Conservation (phyloP, 92 coral and sea anemone genomes). For the Epizoanthus illoricatus region DNA sequence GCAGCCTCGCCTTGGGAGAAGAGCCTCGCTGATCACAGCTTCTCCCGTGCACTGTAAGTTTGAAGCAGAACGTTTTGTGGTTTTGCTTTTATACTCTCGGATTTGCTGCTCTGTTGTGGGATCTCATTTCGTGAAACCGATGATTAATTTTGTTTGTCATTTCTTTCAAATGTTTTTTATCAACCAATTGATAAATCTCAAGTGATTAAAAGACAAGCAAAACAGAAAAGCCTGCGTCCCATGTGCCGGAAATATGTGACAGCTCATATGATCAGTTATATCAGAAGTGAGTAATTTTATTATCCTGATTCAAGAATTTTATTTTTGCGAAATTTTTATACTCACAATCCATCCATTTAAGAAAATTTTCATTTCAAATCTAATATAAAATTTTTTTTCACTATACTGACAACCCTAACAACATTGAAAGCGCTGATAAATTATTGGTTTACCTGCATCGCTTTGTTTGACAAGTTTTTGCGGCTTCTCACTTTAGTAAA, state of each 20-base stretch:
- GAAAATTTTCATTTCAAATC: background rate
- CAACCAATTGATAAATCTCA: background rate
- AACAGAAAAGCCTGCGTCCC: conserved; percentile 2
- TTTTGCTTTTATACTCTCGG: conserved; percentile 46
- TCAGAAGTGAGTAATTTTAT: background rate
- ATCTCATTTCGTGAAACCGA: conserved; percentile 6
- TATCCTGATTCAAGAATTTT: background rate
- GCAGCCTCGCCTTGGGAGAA: conserved; percentile 71
- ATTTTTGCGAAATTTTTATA: no score
- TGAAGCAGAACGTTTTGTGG: conserved; percentile 4
- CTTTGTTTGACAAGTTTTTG: no score
- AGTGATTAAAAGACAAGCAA: conserved; percentile 1
- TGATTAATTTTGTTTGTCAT: background rate
- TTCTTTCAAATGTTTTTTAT: conserved; percentile 7
- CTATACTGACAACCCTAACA: no score
- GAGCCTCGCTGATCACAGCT: conserved; percentile 70
- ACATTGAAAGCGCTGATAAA: no score
- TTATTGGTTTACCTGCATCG: no score
- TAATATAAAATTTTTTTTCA: no score
- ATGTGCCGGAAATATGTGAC: conserved; percentile 17
- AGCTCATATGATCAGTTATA: background rate
- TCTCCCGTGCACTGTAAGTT: conserved; percentile 82
- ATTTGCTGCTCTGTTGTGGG: conserved; percentile 7
- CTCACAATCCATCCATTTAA: background rate
- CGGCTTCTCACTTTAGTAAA: no score